Evolutionary conservation across 2,113 vertebrate genomes (phyloP).

Genomic region (Ellobius talpinus): DNA sequence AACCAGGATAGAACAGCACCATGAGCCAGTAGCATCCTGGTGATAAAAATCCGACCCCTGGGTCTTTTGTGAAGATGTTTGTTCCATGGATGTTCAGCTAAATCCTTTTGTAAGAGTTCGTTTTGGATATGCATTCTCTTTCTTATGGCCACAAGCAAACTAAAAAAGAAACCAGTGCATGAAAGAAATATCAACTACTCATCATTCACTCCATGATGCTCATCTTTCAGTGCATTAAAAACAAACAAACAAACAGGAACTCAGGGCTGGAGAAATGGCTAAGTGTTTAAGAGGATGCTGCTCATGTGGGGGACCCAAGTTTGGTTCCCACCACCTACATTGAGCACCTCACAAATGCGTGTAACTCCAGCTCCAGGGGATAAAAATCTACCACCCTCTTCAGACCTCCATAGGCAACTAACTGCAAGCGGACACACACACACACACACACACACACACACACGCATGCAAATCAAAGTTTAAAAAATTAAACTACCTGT

Average conservation of each 20-base stretch:
- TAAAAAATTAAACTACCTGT: slow-evolving; percentile 86
- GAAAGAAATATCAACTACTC: neutral
- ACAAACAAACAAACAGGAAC: neutral
- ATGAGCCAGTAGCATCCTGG: neutral
- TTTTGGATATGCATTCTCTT: slow-evolving; percentile 24
- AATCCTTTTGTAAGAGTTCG: neutral
- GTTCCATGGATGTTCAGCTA: neutral
- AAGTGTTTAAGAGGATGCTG: neutral
- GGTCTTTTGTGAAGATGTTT: neutral
- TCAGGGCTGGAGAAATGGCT: neutral
- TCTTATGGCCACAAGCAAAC: neutral
- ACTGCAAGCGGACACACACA: neutral
- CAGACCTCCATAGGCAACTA: no score
- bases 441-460: neutral
- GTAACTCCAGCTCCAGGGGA: neutral
- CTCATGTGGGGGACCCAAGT: no score
- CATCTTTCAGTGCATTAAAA: slow-evolving; percentile 19
- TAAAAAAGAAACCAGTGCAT: neutral
- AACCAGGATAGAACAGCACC: neutral
- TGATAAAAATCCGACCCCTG: neutral
- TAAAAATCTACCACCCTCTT: neutral
- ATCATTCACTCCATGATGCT: neutral
- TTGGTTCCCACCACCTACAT: neutral
- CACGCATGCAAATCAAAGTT: neutral
- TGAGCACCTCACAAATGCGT: neutral